Evolutionary conservation across 2,113 vertebrate species (phyloP).

Genomic region (Archilochus colubris): DNA sequence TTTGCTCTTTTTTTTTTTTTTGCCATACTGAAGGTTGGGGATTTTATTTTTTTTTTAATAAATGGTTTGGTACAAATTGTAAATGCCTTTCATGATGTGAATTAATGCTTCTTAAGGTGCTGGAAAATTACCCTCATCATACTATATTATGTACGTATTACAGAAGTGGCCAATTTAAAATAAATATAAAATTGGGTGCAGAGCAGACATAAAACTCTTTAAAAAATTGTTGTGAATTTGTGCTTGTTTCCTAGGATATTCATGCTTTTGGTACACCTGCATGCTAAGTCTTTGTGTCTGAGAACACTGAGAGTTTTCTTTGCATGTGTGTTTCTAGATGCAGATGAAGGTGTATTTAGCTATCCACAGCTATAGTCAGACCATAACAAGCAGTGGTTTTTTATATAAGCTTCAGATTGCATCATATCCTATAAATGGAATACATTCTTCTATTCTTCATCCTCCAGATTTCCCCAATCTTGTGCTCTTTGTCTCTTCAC

Average conservation of each 20-base stretch:
- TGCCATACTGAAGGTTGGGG: neutral
- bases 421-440: neutral
- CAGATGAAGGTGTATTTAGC: neutral
- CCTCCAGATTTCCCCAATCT: neutral
- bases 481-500: neutral
- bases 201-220: neutral
- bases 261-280: neutral
- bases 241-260: neutral
- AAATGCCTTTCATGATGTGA: constrained; percentile 20
- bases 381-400: neutral
- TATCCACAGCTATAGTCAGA: neutral
- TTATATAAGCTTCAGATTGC: neutral
- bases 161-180: constrained; percentile 39
- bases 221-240: neutral
- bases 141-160: constrained; percentile 16
- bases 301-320: neutral
- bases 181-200: constrained; percentile 17
- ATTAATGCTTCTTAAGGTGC: constrained; percentile 34
- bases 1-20: constrained; percentile 31
- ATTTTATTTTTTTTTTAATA: neutral
- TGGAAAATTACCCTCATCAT: constrained; percentile 48
- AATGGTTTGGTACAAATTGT: constrained; percentile 23
- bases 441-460: neutral
- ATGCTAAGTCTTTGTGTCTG: neutral
- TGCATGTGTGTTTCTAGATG: neutral